Base-by-base conservation (phyloP, 2,113 vertebrate genomes). In the Neolamprologus cancellatus region DNA sequence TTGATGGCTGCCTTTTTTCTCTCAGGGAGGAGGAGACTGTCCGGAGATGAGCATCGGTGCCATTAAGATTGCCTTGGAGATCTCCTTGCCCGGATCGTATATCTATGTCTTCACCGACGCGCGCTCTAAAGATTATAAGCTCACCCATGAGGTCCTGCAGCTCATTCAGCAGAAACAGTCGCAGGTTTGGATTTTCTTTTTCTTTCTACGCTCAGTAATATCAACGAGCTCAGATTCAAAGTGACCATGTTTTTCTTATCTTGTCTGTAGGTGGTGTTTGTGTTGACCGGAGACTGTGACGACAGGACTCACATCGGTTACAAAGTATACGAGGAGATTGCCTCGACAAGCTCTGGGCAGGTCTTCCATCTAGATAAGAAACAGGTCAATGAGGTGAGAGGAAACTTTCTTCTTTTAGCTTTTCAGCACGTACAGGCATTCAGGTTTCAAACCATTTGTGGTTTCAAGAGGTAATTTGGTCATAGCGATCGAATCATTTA, bases 91-190 rank as follows among this genome's bases (percentile, higher is more conserved):
- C 3, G 99, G 98, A 57, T 99, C 99, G 64, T 99, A 97, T 90
- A 98, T 99, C 93, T 99, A 99, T 4, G 98, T 99, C 17, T 99
- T 99, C 88, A 99, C 99, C 5, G 98, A 99, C 41, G 99, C 99
- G 2, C 97, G 98, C 5, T 99, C 99, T 39, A 99, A 99, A 95
- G 99, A 99, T 91, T 99, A 98, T 92, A 97, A 95, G 36, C 96
- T 99, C 41, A 94, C 98, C 10, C 97, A 99, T 4, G 98, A 99
- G 32, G 99, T 99, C 53, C 95, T 99, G 79, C 98, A 99, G 83
- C 97, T 99, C 55, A 99, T 99, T 94, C 99, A 99, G 9, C 98
- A 99, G 95, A 99, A 99, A n/a, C 99, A 99, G 66, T 99, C 99
- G 17, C 99, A 99, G 95, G 99, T 99, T 92, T 84, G 57, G 28